phyloP scores from a whole-genome alignment of 2,797 vertebrate genomes.

The Enteromius afrohamiltoni region DNA sequence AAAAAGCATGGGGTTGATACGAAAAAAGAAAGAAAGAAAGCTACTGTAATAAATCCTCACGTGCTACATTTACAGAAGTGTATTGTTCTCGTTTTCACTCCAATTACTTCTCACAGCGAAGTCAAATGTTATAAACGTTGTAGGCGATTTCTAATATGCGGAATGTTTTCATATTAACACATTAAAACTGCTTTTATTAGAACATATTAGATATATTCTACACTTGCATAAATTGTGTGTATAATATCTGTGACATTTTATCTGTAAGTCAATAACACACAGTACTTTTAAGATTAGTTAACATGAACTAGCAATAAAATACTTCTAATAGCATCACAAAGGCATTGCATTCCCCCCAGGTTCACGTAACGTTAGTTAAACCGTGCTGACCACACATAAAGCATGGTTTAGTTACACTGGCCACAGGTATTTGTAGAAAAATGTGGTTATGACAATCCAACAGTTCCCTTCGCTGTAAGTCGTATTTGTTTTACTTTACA shows the following conservation, averaged over 20 bases:
- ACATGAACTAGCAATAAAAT: background rate
- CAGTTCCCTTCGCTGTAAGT: no score
- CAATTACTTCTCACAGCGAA: background rate
- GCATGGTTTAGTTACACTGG: background rate
- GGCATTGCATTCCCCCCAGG: no score
- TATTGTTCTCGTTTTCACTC: background rate
- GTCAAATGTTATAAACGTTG: background rate
- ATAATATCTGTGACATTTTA: background rate
- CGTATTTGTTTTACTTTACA: background rate
- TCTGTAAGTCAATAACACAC: background rate
- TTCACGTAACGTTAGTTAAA: no score
- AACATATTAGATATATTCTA: no score
- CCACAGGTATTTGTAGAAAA: background rate
- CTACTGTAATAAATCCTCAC: background rate
- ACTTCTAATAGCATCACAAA: background rate
- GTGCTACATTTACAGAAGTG: background rate
- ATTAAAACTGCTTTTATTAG: no score
- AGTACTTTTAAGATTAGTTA: background rate
- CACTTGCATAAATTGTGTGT: background rate
- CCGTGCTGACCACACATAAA: background rate
- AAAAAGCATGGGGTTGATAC: background rate
- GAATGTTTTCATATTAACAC: background rate
- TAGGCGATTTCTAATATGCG: background rate
- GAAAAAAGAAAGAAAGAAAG: background rate
- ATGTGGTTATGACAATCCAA: background rate